Conservation (phyloP, 1,140 invertebrate species). For the Dreissena rostriformis region DNA sequence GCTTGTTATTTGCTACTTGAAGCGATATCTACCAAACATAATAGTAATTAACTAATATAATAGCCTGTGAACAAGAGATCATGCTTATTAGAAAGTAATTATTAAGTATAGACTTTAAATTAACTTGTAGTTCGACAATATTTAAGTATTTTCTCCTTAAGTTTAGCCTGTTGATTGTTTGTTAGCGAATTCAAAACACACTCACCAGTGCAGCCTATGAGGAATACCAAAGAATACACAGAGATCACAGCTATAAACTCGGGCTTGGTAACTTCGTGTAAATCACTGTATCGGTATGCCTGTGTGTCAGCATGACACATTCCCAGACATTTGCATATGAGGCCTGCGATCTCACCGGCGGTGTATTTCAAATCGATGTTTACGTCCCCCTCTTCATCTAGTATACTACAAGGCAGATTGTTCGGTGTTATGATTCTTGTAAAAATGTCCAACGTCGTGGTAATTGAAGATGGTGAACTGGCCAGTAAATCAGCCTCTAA, state of each 20-base stretch:
- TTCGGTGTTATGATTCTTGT: neutral
- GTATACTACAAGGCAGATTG: conserved; percentile 2
- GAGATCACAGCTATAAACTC: conserved; percentile 19
- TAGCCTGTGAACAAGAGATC: neutral
- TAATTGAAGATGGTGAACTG: no score
- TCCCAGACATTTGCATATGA: conserved; percentile 27
- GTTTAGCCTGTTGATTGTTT: neutral
- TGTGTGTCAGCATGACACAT: conserved; percentile 10
- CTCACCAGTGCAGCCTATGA: conserved; percentile 22
- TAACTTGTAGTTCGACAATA: no score
- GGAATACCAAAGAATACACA: neutral
- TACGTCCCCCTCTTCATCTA: neutral
- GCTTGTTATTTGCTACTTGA: neutral
- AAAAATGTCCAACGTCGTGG: no score
- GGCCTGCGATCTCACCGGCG: neutral
- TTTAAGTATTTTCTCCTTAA: neutral
- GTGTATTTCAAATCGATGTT: conserved; percentile 31
- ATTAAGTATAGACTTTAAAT: no score
- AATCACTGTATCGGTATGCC: neutral
- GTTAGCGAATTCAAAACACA: neutral
- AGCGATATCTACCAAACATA: neutral
- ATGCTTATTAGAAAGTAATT: neutral
- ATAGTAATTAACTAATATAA: neutral
- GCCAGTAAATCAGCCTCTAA: no score
- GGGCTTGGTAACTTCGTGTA: neutral